phyloP scores from a whole-genome alignment of 2,888 invertebrate species.

The Diarsia dahlii region DNA sequence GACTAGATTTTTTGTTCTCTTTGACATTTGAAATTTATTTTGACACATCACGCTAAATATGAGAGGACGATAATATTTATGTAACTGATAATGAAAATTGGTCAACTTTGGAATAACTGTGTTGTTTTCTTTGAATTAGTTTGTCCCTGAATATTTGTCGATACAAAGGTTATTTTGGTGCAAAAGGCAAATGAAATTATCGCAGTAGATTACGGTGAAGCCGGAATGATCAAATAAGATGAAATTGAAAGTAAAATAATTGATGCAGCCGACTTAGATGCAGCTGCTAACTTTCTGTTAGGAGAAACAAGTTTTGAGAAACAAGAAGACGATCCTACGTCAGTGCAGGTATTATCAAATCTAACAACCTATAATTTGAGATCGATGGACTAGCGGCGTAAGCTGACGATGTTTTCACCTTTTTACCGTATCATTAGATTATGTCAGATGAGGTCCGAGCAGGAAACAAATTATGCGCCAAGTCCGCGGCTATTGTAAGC shows the following conservation, averaged over 20 bases:
- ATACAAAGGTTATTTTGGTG: slow-evolving; percentile 8
- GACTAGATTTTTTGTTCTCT: not conserved
- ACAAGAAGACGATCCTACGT: not conserved
- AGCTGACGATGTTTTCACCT: slow-evolving; percentile 56
- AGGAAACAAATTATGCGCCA: slow-evolving; percentile 57
- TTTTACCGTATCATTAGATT: slow-evolving; percentile 56
- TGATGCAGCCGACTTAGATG: not conserved
- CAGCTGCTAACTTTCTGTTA: slow-evolving; percentile 2
- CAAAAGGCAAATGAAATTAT: too few species aligned
- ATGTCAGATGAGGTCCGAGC: slow-evolving; percentile 53
- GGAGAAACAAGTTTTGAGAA: slow-evolving; percentile 10
- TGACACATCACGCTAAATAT: not conserved
- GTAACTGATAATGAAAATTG: not conserved
- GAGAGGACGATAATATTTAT: not conserved
- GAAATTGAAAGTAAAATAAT: slow-evolving; percentile 15
- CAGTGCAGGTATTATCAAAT: slow-evolving; percentile 22
- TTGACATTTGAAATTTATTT: slow-evolving; percentile 1
- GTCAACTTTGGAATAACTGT: not conserved
- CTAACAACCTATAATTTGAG: slow-evolving; percentile 52
- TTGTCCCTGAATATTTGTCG: not conserved
- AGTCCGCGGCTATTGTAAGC: slow-evolving; percentile 45
- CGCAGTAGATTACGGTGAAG: not conserved
- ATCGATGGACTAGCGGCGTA: slow-evolving; percentile 34
- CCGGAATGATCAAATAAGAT: not conserved
- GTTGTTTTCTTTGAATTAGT: slow-evolving; percentile 16